These are phyloP conservation scores for Cyrtodaria siliqua DNA, from an alignment of 2,888 invertebrate species.

Conservation along the genomic window DNA sequence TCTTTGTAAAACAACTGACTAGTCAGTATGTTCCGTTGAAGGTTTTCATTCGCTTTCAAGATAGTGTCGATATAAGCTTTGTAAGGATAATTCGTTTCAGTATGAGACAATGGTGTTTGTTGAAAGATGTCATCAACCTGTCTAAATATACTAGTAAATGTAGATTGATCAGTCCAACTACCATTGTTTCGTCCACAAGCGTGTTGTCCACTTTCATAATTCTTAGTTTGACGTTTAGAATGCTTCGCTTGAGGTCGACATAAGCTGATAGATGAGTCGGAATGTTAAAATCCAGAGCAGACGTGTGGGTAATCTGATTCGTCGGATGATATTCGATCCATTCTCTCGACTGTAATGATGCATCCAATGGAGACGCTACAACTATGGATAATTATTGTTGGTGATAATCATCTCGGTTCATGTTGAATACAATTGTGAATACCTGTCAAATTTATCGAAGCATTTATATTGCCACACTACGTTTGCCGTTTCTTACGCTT, in stretches of 20 bases:
- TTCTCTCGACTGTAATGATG: constrained; percentile 26
- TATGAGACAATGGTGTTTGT: constrained; percentile 33
- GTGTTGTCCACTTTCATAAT: neutral
- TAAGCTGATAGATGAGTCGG: constrained; percentile 27
- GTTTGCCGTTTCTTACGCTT: too few relatives aligned
- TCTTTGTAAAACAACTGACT: constrained; percentile 51
- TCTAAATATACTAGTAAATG: neutral
- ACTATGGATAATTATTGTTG: constrained; percentile 27
- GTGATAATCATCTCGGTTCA: constrained; percentile 10
- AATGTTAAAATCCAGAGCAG: constrained; percentile 36
- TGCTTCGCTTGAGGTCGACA: constrained; percentile 28
- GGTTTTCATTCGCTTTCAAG: constrained; percentile 24
- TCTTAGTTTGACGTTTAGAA: constrained; percentile 20
- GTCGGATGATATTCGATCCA: constrained; percentile 35
- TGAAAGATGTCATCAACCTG: constrained; percentile 22
- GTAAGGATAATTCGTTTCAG: constrained; percentile 54
- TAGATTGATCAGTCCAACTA: neutral
- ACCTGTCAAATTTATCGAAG: too few relatives aligned
- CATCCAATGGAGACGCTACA: constrained; percentile 14
- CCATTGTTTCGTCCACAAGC: neutral
- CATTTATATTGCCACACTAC: too few relatives aligned
- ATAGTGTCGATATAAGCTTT: constrained; percentile 63
- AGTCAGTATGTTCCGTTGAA: neutral
- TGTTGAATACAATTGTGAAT: neutral
- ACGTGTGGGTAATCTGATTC: constrained; percentile 24